phyloP scores from a whole-genome alignment of 2,797 vertebrate species.

The Xenentodon cancila region DNA sequence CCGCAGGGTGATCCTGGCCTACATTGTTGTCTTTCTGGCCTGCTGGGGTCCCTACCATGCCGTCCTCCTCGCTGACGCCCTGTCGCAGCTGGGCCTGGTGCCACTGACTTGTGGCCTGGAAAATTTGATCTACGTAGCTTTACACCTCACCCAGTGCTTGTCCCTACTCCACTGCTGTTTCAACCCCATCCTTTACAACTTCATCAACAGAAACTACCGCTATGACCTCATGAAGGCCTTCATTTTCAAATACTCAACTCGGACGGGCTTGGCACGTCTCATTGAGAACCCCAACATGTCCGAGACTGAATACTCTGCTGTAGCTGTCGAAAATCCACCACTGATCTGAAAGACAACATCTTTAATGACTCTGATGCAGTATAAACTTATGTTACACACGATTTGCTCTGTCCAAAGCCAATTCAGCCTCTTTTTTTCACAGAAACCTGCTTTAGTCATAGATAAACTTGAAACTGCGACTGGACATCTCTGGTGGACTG shows the following conservation, averaged over 20 bases:
- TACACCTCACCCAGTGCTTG: constrained; percentile 95
- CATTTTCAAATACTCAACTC: constrained; percentile 96
- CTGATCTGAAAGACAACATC: constrained; percentile 62
- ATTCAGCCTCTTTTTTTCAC: constrained; percentile 15
- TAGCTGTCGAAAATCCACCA: constrained; percentile 76
- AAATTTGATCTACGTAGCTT: constrained; percentile 87
- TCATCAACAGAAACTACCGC: constrained; percentile 94
- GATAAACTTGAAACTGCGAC: constrained; percentile 40
- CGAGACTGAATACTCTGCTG: constrained; percentile 89
- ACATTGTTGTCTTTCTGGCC: constrained; percentile 92
- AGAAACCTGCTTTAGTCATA: constrained; percentile 33
- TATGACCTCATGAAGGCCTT: constrained; percentile 99
- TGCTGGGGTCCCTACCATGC: constrained; percentile 96
- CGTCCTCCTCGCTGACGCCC: constrained; percentile 87
- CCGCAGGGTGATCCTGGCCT: constrained; percentile 90
- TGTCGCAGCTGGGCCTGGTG: constrained; percentile 88
- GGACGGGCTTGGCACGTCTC: constrained; percentile 92
- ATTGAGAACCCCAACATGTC: constrained; percentile 89
- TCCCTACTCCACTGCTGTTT: constrained; percentile 95
- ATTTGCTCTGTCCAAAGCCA: constrained; percentile 28
- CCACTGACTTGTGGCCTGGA: constrained; percentile 90
- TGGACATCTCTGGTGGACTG: constrained; percentile 36
- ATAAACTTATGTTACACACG: constrained; percentile 20
- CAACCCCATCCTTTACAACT: constrained; percentile 97
- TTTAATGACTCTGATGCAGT: constrained; percentile 23